These are phyloP conservation scores for Macroteleia sp. DNA, from an alignment of 2,888 invertebrate genomes.

Conservation along the genomic window DNA sequence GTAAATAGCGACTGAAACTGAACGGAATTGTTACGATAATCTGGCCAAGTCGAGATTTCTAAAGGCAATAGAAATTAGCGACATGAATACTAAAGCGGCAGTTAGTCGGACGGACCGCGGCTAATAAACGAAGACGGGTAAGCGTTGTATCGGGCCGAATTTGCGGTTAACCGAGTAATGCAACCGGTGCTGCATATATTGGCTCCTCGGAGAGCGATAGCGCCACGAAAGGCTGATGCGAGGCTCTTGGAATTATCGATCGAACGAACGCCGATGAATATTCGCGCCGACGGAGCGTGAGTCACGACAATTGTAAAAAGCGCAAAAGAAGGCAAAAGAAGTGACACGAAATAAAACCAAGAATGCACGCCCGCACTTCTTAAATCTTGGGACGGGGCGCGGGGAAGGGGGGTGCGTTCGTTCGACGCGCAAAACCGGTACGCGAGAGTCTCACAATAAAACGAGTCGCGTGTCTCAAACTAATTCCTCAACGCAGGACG, in stretches of 20 bases:
- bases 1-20: too few relatives aligned
- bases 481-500: constrained; percentile 9
- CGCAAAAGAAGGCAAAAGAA: constrained; percentile 28
- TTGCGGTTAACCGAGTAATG: constrained; percentile 52
- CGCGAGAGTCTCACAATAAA: constrained; percentile 10
- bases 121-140: constrained; percentile 51
- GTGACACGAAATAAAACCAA: too few relatives aligned
- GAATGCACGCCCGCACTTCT: constrained; percentile 4
- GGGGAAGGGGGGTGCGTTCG: background rate
- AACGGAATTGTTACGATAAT: too few relatives aligned
- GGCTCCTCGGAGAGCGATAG: constrained; percentile 50
- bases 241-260: constrained; percentile 67
- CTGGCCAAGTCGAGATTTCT: constrained; percentile 16
- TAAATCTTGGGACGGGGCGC: too few relatives aligned
- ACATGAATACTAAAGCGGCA: constrained; percentile 33
- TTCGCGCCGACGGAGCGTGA: constrained; percentile 63
- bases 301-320: constrained; percentile 62
- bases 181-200: constrained; percentile 55
- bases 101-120: constrained; percentile 35
- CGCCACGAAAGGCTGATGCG: constrained; percentile 48
- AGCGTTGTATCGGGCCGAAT: constrained; percentile 45
- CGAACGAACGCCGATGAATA: constrained; percentile 67
- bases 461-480: constrained; percentile 33
- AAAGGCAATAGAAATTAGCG: constrained; percentile 19
- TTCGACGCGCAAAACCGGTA: constrained; percentile 12